A percentile compares a stretch with the other conserved stretches of the same genome.
phyloP scores from a whole-genome alignment of 2,888 invertebrate genomes.

The Platycheirus rosarum region DNA sequence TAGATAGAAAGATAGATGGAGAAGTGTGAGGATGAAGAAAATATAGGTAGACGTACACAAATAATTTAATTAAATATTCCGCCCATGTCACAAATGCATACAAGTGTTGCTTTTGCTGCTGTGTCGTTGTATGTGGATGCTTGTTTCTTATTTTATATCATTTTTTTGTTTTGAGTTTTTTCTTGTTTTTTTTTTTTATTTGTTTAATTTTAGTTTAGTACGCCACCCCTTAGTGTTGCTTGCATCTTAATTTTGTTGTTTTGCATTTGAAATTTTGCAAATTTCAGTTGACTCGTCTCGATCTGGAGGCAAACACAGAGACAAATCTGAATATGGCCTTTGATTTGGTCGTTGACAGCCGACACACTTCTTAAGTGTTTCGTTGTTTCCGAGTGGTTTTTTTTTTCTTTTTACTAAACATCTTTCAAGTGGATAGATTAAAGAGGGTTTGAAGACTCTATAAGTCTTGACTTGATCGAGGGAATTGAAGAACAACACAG shows the following conservation, averaged over 20 bases:
- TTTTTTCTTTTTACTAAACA: constrained; percentile 12
- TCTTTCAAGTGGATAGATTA: neutral
- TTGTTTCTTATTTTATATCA: constrained; percentile 30
- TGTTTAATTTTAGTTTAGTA: constrained; percentile 33
- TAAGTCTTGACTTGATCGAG: constrained; percentile 15
- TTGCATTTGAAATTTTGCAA: constrained; percentile 68
- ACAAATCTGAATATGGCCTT: constrained; percentile 58
- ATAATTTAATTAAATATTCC: constrained; percentile 74
- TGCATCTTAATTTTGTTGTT: constrained; percentile 66
- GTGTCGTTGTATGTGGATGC: constrained; percentile 19
- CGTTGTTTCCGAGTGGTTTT: constrained; percentile 10
- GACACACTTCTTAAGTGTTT: constrained; percentile 70
- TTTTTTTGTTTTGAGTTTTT: constrained; percentile 24
- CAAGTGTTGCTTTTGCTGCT: constrained; percentile 40
- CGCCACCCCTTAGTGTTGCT: constrained; percentile 45
- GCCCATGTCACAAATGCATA: constrained; percentile 64
- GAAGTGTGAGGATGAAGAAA: constrained; percentile 18
- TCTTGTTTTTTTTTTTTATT: constrained; percentile 27
- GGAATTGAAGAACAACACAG: constrained; percentile 8
- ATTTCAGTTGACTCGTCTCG: constrained; percentile 41
- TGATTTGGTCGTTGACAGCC: constrained; percentile 68
- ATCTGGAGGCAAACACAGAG: constrained; percentile 15
- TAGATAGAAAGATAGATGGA: constrained; percentile 13
- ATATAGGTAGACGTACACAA: constrained; percentile 43
- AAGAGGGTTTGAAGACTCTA: neutral